These are phyloP conservation scores for Rhagoletis pomonella DNA, from an alignment of 1,140 invertebrate species.

Conservation along the genomic window DNA sequence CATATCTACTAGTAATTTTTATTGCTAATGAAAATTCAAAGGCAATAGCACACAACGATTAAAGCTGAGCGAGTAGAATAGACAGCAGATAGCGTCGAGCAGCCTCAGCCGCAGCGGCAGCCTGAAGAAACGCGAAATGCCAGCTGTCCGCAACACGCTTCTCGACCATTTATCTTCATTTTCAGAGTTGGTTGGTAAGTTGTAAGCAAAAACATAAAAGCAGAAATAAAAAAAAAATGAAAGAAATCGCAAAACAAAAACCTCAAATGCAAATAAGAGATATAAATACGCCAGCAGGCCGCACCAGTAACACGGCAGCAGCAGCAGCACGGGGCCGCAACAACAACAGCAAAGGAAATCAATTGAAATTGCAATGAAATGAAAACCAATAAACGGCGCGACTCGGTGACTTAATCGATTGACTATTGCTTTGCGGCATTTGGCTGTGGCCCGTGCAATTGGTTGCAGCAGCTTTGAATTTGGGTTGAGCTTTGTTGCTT, in stretches of 20 bases:
- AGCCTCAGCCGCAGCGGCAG: not conserved
- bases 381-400: slow-evolving; percentile 50
- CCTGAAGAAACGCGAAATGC: not conserved
- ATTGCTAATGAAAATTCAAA: slow-evolving; percentile 45
- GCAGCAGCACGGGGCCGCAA: not conserved
- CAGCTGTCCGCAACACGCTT: slow-evolving; percentile 44
- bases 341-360: slow-evolving; percentile 37
- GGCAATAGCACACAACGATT: not conserved
- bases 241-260: slow-evolving; percentile 26
- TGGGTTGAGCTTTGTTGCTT: not conserved
- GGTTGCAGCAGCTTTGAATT: not conserved
- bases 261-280: not conserved
- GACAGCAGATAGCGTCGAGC: not conserved
- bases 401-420: slow-evolving; percentile 51
- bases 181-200: slow-evolving; percentile 27
- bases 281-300: not conserved
- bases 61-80: not conserved
- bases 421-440: slow-evolving; percentile 30
- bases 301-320: not conserved
- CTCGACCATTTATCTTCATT: slow-evolving; percentile 47
- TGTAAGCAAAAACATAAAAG: not conserved
- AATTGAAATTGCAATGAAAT: slow-evolving; percentile 51
- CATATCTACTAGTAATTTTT: slow-evolving; percentile 36
- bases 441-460: slow-evolving; percentile 18
- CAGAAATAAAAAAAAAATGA: not conserved